Conservation (phyloP, 2,797 vertebrate genomes). For the Manis javanica region DNA sequence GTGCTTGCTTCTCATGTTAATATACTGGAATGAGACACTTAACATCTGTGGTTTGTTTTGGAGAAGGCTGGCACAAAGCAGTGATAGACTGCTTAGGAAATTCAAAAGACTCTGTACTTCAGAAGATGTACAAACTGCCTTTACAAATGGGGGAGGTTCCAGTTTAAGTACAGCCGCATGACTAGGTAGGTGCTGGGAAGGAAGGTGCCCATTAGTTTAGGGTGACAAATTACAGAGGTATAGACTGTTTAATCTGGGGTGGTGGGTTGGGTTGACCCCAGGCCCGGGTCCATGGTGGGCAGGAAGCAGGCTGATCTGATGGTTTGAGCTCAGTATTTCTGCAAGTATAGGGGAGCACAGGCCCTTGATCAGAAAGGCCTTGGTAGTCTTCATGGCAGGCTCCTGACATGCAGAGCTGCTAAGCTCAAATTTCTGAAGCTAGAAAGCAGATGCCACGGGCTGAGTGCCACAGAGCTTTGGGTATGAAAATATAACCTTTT, state of each 20-base stretch:
- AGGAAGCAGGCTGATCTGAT: neutral
- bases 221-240: neutral
- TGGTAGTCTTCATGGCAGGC: neutral
- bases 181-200: neutral
- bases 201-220: neutral
- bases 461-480: neutral
- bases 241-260: neutral
- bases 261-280: neutral
- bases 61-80: neutral
- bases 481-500: slow-evolving; percentile 43
- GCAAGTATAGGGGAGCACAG: neutral
- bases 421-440: neutral
- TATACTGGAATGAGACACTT: neutral
- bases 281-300: neutral
- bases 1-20: neutral
- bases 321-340: neutral
- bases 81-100: neutral
- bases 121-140: slow-evolving; percentile 2
- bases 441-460: slow-evolving; percentile 47
- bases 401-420: slow-evolving; percentile 31
- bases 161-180: neutral
- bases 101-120: neutral
- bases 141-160: neutral
- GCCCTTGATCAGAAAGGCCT: neutral
- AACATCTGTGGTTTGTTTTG: neutral